phyloP scores from a whole-genome alignment of 2,888 invertebrate species.

The Cotesia congregata region DNA sequence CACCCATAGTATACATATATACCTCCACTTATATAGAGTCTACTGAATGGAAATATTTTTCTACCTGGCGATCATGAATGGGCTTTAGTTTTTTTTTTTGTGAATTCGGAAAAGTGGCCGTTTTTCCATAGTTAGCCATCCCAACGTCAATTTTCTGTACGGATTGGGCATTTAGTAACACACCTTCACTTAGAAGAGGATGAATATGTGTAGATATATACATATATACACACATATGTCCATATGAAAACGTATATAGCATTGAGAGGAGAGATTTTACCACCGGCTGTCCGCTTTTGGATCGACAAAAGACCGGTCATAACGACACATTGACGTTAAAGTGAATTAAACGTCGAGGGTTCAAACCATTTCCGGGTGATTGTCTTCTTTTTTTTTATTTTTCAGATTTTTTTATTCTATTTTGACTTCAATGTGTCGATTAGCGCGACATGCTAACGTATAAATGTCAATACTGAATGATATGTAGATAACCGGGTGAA shows the following conservation, averaged over 20 bases:
- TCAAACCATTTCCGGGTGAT: conserved; percentile 21
- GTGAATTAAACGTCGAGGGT: conserved; percentile 33
- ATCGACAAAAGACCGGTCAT: conserved; percentile 32
- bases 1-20: background rate
- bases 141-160: conserved; percentile 18
- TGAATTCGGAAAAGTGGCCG: conserved; percentile 13
- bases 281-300: conserved; percentile 20
- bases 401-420: background rate
- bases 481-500: background rate
- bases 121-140: conserved; percentile 3
- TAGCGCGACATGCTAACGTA: background rate
- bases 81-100: background rate
- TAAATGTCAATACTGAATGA: background rate
- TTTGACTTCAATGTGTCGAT: background rate
- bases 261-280: conserved; percentile 1
- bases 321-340: conserved; percentile 35
- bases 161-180: conserved; percentile 21
- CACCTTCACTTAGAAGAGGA: background rate
- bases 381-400: conserved; percentile 8
- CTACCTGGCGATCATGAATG: conserved; percentile 25
- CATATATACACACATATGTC: background rate
- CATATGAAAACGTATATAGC: background rate
- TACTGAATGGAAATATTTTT: background rate
- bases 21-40: background rate
- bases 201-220: background rate